phyloP scores from a whole-genome alignment of 2,888 invertebrate genomes.

The Oxyteleia sp. region DNA sequence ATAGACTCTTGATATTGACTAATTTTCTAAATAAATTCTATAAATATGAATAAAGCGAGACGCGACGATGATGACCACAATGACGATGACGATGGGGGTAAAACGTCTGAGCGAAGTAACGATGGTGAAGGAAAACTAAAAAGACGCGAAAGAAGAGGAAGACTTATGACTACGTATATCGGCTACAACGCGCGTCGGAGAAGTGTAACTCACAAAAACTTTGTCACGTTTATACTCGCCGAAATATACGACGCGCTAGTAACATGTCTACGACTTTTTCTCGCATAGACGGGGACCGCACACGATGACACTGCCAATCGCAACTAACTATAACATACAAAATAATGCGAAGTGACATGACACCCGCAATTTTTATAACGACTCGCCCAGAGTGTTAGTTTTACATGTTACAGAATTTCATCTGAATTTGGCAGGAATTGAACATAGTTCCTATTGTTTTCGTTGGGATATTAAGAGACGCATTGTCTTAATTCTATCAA shows the following conservation, averaged over 20 bases:
- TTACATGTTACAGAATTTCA: constrained; percentile 16
- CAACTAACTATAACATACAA: too few relatives aligned
- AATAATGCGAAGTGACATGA: constrained; percentile 37
- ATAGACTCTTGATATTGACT: neutral
- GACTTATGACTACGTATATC: constrained; percentile 73
- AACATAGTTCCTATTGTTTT: too few relatives aligned
- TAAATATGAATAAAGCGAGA: constrained; percentile 13
- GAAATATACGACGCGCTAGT: constrained; percentile 72
- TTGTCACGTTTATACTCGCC: constrained; percentile 72
- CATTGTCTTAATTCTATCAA: too few relatives aligned
- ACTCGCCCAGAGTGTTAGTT: constrained; percentile 13
- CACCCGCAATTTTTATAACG: constrained; percentile 37
- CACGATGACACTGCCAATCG: constrained; percentile 65
- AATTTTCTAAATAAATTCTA: neutral
- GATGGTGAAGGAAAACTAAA: constrained; percentile 65
- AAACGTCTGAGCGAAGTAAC: constrained; percentile 45
- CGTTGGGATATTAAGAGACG: too few relatives aligned
- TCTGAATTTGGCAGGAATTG: constrained; percentile 13
- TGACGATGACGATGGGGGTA: constrained; percentile 39
- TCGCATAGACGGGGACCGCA: constrained; percentile 56
- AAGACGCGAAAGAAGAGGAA: constrained; percentile 68
- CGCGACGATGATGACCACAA: constrained; percentile 32
- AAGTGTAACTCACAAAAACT: constrained; percentile 70
- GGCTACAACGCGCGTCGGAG: constrained; percentile 69
- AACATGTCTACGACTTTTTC: constrained; percentile 67